Evolutionary conservation across 2,797 vertebrate species (phyloP).

Genomic region (Numenius phaeopus): DNA sequence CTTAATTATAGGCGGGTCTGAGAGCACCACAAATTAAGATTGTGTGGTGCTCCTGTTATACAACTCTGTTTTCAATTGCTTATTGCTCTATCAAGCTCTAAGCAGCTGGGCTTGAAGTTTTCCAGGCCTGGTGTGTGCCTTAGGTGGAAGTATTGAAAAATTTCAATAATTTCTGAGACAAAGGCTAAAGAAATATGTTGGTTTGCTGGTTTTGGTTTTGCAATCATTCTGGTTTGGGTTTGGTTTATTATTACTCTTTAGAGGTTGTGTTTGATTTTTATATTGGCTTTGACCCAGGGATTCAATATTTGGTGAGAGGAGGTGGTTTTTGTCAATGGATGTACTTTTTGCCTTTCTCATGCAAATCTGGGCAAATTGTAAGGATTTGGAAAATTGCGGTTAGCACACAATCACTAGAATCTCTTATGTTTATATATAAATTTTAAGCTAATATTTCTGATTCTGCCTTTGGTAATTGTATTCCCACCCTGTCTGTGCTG

Average conservation of each 20-base stretch:
- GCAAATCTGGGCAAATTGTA: neutral
- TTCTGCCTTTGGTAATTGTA: neutral
- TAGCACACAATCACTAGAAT: neutral
- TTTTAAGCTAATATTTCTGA: neutral
- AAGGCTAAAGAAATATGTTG: neutral
- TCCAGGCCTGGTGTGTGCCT: neutral
- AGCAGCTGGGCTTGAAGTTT: neutral
- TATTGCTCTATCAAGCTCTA: neutral
- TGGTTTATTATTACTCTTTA: neutral
- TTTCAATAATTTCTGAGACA: neutral
- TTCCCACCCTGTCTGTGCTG: neutral
- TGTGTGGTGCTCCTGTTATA: conserved; percentile 7
- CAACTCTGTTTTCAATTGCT: neutral
- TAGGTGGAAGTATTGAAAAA: neutral
- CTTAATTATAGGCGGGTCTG: conserved; percentile 3
- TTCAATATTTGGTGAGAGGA: neutral
- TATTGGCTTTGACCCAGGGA: neutral
- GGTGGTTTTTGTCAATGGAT: neutral
- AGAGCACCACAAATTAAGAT: conserved; percentile 22
- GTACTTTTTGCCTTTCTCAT: neutral
- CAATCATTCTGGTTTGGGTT: neutral
- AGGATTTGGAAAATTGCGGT: neutral
- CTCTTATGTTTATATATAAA: neutral
- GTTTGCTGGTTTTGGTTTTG: neutral
- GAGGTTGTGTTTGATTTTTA: neutral